Base-by-base conservation (phyloP, 2,113 vertebrate species). In the Stomatorhinus ivindoensis region DNA sequence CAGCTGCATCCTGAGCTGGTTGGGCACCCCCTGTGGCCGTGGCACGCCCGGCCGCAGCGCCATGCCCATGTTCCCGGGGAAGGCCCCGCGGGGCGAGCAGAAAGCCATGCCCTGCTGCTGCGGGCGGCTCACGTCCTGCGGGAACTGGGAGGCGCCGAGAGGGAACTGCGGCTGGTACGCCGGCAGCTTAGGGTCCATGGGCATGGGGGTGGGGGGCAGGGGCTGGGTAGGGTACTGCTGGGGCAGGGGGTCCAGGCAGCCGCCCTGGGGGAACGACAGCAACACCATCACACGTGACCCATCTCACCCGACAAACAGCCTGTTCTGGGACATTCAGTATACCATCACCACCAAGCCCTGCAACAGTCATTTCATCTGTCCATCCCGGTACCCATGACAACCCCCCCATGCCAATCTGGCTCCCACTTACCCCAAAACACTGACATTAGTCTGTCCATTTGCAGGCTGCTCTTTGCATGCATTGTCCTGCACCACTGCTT, bases 1-100 rank as follows among this genome's bases (percentile, higher is more conserved):
- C 17, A 98, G 96, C 5, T 97, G 96, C 85, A 98, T 95, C 46
- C 98, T 94, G 88, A 98, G 95, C 73, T 97, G 97, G 88, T 95
- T 92, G 91, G 95, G 95, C 2, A 96, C 92, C 1, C 96, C 96
- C 0, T 96, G 96, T 4, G 97, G 93, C 55, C 97, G 94, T 90
- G 31, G 93, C 88, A 97, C 90, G 0, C 94, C 93, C 0, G 96
- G 97, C 44, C 97, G 94, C 50, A 96, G 93, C 6, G 95, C 96
- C 90, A 97, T 93, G 53, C 93, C 94, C 89, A 95, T 93, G 73
- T 87, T 93, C 19, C 95, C 94, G 4, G 97, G 95, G 92, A 97
- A 98, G 3, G 96, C 89, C 3, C 95, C 96, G 1, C 96, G 95
- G 1, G 97, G 95, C 11, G 95, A 89, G 27, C 96, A 96, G 0